A percentile compares a stretch with the other conserved stretches of the same genome.
phyloP scores from a whole-genome alignment of 1,140 invertebrate species.

The Drosophila simulans region DNA sequence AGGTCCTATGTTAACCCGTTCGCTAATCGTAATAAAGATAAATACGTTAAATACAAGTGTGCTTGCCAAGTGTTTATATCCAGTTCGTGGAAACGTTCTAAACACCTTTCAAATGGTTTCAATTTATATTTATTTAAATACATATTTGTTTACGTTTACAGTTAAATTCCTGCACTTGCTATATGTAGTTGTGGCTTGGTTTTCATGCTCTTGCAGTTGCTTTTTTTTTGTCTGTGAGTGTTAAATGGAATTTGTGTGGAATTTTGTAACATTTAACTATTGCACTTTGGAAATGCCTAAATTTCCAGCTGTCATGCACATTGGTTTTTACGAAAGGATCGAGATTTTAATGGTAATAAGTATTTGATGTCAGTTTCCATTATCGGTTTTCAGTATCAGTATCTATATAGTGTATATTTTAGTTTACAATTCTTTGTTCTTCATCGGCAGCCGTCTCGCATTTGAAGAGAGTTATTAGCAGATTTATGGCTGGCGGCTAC shows the following conservation, averaged over 20 bases:
- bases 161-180: constrained; percentile 82
- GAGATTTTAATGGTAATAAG: constrained; percentile 46
- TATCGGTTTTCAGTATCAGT: constrained; percentile 52
- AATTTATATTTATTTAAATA: constrained; percentile 82
- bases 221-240: constrained; percentile 27
- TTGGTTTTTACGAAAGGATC: constrained; percentile 50
- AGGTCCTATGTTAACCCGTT: constrained; percentile 16
- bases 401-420: constrained; percentile 62
- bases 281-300: constrained; percentile 53
- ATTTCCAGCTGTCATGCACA: constrained; percentile 65
- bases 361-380: constrained; percentile 45
- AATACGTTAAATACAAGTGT: not conserved
- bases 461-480: constrained; percentile 16
- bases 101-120: constrained; percentile 36
- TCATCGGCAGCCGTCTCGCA: constrained; percentile 22
- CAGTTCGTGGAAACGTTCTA: not conserved
- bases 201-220: constrained; percentile 44
- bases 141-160: constrained; percentile 77
- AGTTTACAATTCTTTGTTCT: constrained; percentile 62
- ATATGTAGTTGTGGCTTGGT: constrained; percentile 71
- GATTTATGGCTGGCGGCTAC: constrained; percentile 41
- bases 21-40: constrained; percentile 54
- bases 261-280: constrained; percentile 82
- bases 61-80: too few species aligned
- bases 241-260: constrained; percentile 57